Percentiles rank a stretch among this genome's conserved stretches.
phyloP scores from a whole-genome alignment of 2,797 vertebrate species.

The Sebastes nivosus region DNA sequence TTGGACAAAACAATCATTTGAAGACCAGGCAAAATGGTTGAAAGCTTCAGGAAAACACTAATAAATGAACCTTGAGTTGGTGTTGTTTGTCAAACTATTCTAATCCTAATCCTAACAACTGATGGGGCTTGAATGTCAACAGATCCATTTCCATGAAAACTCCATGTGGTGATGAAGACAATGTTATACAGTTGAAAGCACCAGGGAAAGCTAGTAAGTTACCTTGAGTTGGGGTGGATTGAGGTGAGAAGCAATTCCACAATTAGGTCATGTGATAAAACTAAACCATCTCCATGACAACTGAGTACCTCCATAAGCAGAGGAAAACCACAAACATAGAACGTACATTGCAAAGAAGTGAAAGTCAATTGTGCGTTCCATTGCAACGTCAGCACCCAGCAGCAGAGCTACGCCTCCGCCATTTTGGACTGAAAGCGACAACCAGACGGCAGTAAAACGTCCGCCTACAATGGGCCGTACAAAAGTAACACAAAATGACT shows the following conservation, averaged over 20 bases:
- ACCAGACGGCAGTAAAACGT: no score
- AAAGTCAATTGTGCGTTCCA: no score
- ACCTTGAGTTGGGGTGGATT: background rate
- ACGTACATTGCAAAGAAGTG: no score
- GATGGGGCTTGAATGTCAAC: background rate
- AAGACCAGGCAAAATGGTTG: background rate
- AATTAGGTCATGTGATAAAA: background rate
- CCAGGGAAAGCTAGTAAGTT: no score
- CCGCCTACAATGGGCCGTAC: no score
- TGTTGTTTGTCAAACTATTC: background rate
- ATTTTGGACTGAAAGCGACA: no score
- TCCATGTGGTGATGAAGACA: background rate
- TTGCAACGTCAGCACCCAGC: no score
- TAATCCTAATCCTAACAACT: background rate
- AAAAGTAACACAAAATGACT: no score
- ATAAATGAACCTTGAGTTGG: background rate
- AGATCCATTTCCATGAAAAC: background rate
- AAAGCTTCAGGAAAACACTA: background rate
- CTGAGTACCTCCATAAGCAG: background rate
- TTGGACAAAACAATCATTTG: no score
- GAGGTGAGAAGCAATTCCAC: background rate
- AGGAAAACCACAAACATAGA: background rate
- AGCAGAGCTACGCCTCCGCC: no score
- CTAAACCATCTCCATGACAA: background rate
- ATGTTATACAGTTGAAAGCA: background rate